A percentile compares a stretch with the other conserved stretches of the same genome.
phyloP scores from a whole-genome alignment of 1,140 invertebrate genomes.

The Planococcus citri region DNA sequence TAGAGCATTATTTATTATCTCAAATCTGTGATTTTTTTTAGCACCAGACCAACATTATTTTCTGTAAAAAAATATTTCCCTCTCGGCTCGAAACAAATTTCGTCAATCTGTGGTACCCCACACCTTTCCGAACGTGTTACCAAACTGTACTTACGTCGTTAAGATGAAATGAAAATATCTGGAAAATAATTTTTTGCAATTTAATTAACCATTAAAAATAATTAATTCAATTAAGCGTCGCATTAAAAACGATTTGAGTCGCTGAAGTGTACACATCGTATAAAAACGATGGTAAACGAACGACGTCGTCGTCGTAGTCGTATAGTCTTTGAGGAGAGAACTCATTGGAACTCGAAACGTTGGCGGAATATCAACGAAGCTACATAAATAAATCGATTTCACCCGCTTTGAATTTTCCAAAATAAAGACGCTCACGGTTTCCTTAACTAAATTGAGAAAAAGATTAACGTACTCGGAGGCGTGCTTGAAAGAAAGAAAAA shows the following conservation, averaged over 20 bases:
- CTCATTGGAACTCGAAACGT: conserved; percentile 1
- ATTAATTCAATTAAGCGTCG: background rate
- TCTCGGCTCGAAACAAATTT: no score
- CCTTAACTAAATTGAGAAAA: background rate
- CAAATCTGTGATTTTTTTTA: no score
- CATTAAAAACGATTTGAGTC: background rate
- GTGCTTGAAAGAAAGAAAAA: no score
- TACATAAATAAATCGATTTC: background rate
- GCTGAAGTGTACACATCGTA: background rate
- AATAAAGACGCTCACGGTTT: background rate
- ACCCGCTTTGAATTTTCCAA: background rate
- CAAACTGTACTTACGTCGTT: no score
- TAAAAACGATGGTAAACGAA: background rate
- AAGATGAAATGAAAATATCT: conserved; percentile 1
- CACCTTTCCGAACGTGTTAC: no score
- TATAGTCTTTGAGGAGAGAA: background rate
- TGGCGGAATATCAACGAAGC: background rate
- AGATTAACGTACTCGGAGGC: no score
- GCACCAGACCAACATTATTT: no score
- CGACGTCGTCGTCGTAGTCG: background rate
- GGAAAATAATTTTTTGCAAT: background rate
- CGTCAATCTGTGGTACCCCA: no score
- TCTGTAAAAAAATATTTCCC: no score
- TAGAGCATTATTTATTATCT: no score
- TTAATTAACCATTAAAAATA: conserved; percentile 3